Evolutionary conservation across 2,113 vertebrate genomes (phyloP).

Genomic region (Atlantisia rogersi): DNA sequence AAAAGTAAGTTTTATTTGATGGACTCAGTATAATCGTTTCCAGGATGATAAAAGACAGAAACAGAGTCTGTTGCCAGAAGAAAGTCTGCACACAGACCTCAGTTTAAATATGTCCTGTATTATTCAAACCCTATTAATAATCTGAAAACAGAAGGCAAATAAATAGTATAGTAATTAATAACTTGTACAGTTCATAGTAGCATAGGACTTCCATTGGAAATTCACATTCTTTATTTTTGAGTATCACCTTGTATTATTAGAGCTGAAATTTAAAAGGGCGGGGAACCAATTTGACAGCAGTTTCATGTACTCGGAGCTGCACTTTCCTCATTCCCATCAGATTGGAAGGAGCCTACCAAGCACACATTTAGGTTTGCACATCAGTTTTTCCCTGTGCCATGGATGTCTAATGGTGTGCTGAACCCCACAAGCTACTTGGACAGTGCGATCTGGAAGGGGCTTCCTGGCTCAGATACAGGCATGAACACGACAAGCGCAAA

Average conservation of each 20-base stretch:
- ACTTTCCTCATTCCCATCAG: neutral
- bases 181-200: neutral
- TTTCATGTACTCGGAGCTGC: neutral
- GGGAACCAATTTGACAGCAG: neutral
- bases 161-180: neutral
- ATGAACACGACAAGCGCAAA: rapidly evolving
- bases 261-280: neutral
- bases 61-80: neutral
- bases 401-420: rapidly evolving
- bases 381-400: neutral
- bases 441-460: rapidly evolving
- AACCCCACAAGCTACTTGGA: neutral
- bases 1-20: neutral
- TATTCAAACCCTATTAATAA: neutral
- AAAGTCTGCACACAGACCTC: neutral
- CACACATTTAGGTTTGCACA: neutral
- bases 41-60: neutral
- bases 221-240: neutral
- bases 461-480: neutral
- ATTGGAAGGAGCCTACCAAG: neutral
- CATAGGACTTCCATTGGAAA: neutral
- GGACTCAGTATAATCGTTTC: neutral
- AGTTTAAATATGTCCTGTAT: neutral
- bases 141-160: neutral
- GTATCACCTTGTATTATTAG: neutral